phyloP scores from a whole-genome alignment of 2,888 invertebrate genomes.

The Podotricha telesiphe region DNA sequence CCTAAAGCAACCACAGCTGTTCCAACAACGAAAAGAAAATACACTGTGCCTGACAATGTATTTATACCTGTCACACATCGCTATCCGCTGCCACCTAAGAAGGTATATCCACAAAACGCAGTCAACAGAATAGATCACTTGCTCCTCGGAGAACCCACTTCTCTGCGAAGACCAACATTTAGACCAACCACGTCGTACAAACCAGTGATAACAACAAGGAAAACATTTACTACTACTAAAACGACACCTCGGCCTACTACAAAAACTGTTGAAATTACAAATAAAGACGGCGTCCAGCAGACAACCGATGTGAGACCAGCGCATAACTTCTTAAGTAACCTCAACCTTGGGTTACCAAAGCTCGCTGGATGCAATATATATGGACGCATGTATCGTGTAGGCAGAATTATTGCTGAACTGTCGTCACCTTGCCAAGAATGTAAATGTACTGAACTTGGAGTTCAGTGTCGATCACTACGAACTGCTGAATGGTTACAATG shows the following conservation, averaged over 20 bases:
- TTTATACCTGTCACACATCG: constrained; percentile 63
- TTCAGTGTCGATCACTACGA: constrained; percentile 89
- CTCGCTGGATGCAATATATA: constrained; percentile 95
- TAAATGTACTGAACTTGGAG: constrained; percentile 93
- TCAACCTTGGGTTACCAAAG: constrained; percentile 86
- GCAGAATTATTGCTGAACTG: constrained; percentile 91
- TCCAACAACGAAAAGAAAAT: constrained; percentile 46
- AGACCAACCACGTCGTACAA: constrained; percentile 53
- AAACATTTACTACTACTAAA: constrained; percentile 38
- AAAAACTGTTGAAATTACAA: constrained; percentile 48
- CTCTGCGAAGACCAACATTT: constrained; percentile 62
- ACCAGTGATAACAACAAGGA: constrained; percentile 44
- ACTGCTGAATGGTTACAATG: constrained; percentile 71
- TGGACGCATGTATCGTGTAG: constrained; percentile 93
- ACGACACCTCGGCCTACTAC: constrained; percentile 49
- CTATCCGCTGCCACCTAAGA: constrained; percentile 57
- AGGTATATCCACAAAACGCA: constrained; percentile 52
- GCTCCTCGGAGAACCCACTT: constrained; percentile 73
- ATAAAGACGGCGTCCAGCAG: constrained; percentile 48
- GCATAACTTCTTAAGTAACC: constrained; percentile 47
- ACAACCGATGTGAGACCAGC: constrained; percentile 53
- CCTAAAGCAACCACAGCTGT: constrained; percentile 30
- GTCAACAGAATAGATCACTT: constrained; percentile 75
- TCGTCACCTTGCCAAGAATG: constrained; percentile 93
- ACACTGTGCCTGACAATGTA: constrained; percentile 49